Percentiles rank a stretch among this genome's conserved stretches.
phyloP scores from a whole-genome alignment of 1,140 invertebrate genomes.

The Aporrectodea caliginosa region DNA sequence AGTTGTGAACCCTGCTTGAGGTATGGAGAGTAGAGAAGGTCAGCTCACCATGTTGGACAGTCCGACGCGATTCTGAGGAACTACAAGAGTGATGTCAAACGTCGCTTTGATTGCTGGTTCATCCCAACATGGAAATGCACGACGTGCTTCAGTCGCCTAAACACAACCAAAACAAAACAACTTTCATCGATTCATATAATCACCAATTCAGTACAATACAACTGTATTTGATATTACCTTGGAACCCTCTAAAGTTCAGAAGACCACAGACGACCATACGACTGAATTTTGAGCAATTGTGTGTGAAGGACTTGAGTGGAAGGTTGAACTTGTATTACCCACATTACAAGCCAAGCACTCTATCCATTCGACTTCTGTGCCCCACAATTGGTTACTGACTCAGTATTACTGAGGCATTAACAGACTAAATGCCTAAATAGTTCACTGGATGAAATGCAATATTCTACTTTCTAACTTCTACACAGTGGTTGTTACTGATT shows the following conservation, averaged over 20 bases:
- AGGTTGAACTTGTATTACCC: neutral
- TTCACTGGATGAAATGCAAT: neutral
- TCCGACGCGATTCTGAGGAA: conserved; percentile 68
- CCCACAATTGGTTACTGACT: too few species aligned
- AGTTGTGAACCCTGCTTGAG: neutral
- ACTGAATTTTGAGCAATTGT: neutral
- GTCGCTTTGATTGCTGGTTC: conserved; percentile 92
- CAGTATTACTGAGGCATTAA: too few species aligned
- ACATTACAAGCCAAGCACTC: too few species aligned
- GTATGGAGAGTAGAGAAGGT: neutral
- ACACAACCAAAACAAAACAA: conserved; percentile 20
- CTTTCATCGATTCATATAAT: neutral
- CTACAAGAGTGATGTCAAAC: conserved; percentile 82
- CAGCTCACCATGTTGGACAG: conserved; percentile 84
- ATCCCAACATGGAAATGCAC: conserved; percentile 96
- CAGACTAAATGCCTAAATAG: too few species aligned
- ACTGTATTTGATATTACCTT: neutral
- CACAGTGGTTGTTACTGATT: neutral
- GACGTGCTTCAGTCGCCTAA: conserved; percentile 83
- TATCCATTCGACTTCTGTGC: too few species aligned
- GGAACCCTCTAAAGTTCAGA: neutral
- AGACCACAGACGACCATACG: neutral
- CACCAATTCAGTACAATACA: neutral
- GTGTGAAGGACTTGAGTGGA: neutral
- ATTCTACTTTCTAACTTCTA: neutral